Evolutionary conservation across 2,888 invertebrate genomes (phyloP).

Genomic region (Halictus quadricinctus): DNA sequence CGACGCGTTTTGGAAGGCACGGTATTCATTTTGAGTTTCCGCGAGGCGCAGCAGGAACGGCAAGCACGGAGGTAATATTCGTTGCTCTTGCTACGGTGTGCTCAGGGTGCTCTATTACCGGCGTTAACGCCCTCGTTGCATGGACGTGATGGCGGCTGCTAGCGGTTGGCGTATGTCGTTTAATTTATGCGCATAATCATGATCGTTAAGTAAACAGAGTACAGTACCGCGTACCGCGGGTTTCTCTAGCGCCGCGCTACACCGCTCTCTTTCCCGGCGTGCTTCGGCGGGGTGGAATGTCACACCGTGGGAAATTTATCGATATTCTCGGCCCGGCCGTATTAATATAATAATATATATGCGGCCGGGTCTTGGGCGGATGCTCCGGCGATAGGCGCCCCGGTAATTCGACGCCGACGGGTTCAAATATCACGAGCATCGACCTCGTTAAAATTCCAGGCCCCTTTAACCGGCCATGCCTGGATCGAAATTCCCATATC

Average conservation of each 20-base stretch:
- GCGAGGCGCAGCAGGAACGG: not conserved
- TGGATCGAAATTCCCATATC: slow-evolving; percentile 3
- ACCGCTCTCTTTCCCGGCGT: slow-evolving; percentile 8
- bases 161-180: slow-evolving; percentile 30
- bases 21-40: slow-evolving; percentile 23
- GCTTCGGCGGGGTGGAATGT: not conserved
- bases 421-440: slow-evolving; percentile 10
- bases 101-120: slow-evolving; percentile 51
- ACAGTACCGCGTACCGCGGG: slow-evolving; percentile 7
- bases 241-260: slow-evolving; percentile 4
- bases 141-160: slow-evolving; percentile 33
- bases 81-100: slow-evolving; percentile 29
- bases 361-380: not conserved
- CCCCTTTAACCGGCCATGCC: not conserved
- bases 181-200: slow-evolving; percentile 51
- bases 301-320: slow-evolving; percentile 16
- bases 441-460: slow-evolving; percentile 11
- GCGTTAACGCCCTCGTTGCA: slow-evolving; percentile 54
- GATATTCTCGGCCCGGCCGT: slow-evolving; percentile 1
- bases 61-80: slow-evolving; percentile 46
- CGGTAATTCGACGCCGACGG: slow-evolving; percentile 10
- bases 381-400: not conserved
- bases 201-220: slow-evolving; percentile 44
- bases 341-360: slow-evolving; percentile 4
- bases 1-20: slow-evolving; percentile 5